Conservation (phyloP, 2,113 vertebrate genomes). For the Bambusicola thoracicus region DNA sequence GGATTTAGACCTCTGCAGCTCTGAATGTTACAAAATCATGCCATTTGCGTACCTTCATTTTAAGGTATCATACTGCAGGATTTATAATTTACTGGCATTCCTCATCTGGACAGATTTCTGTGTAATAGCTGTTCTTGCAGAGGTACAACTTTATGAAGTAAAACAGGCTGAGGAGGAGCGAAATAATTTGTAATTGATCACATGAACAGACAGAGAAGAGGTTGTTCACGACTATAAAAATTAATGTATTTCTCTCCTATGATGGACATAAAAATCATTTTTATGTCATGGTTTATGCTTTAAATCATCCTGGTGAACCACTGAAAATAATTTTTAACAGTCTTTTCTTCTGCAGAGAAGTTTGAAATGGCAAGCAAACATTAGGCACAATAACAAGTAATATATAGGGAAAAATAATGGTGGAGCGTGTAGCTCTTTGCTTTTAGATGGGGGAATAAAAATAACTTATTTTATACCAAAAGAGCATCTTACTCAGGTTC, state of each 20-base stretch:
- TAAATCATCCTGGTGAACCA: not conserved
- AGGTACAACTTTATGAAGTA: not conserved
- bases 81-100: not conserved
- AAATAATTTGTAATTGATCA: not conserved
- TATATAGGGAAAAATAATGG: not conserved
- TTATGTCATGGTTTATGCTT: no score
- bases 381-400: not conserved
- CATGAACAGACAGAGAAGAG: not conserved
- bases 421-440: not conserved
- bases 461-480: not conserved
- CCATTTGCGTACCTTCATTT: not conserved
- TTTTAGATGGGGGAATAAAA: not conserved
- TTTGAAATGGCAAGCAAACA: not conserved
- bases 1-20: not conserved
- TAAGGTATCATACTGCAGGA: not conserved
- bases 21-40: not conserved
- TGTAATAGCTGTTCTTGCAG: not conserved
- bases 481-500: not conserved
- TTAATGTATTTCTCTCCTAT: not conserved
- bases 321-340: not conserved
- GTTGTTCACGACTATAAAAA: not conserved
- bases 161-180: not conserved
- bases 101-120: not conserved
- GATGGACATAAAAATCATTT: not conserved
- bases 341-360: not conserved